Conservation (phyloP, 1,140 invertebrate species). For the Drosophila asahinai region DNA sequence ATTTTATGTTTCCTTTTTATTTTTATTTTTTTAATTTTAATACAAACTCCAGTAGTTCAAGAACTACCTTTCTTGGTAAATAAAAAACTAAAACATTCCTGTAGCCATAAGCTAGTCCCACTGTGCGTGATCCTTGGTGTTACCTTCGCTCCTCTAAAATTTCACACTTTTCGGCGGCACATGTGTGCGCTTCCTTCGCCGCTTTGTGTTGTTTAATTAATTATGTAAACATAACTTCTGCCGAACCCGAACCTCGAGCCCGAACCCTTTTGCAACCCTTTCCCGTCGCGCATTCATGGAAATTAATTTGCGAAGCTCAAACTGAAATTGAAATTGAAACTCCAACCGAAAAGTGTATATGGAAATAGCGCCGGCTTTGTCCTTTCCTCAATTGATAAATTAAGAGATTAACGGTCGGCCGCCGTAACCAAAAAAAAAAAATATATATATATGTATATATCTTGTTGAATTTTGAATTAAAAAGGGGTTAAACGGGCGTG, state of each 20-base stretch:
- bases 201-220: constrained; percentile 82
- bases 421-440: constrained; percentile 61
- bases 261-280: constrained; percentile 11
- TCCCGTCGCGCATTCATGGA: constrained; percentile 73
- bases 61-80: no score
- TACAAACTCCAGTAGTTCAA: no score
- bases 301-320: constrained; percentile 77
- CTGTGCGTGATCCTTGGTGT: constrained; percentile 22
- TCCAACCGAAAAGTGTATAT: constrained; percentile 22
- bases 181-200: constrained; percentile 39
- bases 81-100: no score
- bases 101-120: constrained; percentile 3
- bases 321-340: constrained; percentile 75
- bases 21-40: no score
- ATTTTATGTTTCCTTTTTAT: no score
- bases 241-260: constrained; percentile 41
- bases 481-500: constrained; percentile 72
- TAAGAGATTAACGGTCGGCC: constrained; percentile 76
- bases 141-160: constrained; percentile 19
- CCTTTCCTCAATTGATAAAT: constrained; percentile 72
- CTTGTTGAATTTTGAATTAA: constrained; percentile 1
- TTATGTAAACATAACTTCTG: constrained; percentile 84
- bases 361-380: constrained; percentile 23
- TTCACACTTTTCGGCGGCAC: constrained; percentile 46
- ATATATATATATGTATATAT: constrained; percentile 10